phyloP scores from a whole-genome alignment of 2,888 invertebrate species.

The Emmelina monodactyla region DNA sequence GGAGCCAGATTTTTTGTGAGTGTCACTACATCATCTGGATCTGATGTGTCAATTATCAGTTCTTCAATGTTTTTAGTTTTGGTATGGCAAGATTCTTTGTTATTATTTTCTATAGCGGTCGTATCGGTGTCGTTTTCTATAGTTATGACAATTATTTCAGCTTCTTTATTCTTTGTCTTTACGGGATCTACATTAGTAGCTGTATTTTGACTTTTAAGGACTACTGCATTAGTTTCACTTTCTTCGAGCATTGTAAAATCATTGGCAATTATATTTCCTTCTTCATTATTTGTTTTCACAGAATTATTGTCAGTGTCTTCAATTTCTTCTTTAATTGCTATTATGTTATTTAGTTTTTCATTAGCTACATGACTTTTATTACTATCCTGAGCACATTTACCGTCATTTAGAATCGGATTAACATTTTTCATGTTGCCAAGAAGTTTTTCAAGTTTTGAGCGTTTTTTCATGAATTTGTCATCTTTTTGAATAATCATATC shows the following conservation, averaged over 20 bases:
- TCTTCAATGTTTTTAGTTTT: not conserved
- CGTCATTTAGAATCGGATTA: constrained; percentile 12
- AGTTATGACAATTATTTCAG: not conserved
- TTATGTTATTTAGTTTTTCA: not conserved
- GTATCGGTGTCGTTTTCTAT: not conserved
- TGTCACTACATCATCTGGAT: not conserved
- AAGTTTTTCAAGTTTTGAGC: constrained; percentile 33
- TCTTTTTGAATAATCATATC: constrained; percentile 11
- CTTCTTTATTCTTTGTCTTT: not conserved
- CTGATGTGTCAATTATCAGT: not conserved
- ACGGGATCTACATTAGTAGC: not conserved
- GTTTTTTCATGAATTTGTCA: constrained; percentile 28
- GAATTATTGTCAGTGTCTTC: not conserved
- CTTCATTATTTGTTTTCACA: not conserved
- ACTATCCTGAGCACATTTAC: not conserved
- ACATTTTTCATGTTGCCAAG: constrained; percentile 11
- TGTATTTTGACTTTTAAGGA: not conserved
- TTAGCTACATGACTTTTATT: not conserved
- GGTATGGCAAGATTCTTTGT: not conserved
- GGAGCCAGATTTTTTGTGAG: not conserved
- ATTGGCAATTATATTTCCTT: not conserved
- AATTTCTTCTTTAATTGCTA: not conserved
- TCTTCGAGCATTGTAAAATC: not conserved
- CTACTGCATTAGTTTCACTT: no score
- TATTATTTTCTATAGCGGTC: not conserved